Base-by-base conservation (phyloP, 2,113 vertebrate species). In the Crotophaga sulcirostris region DNA sequence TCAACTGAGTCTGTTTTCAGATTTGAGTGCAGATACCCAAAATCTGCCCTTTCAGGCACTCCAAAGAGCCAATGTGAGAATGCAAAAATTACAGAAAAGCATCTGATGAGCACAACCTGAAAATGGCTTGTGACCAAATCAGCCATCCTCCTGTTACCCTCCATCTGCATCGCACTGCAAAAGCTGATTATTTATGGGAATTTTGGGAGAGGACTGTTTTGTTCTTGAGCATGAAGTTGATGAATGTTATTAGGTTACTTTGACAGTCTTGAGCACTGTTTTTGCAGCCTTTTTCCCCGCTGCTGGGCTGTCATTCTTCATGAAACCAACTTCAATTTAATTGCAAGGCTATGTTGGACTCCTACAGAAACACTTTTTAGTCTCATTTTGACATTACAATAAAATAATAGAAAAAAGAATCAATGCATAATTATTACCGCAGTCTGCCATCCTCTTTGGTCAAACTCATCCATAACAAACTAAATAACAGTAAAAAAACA, bases 311-410 rank as follows among this genome's bases (percentile, higher is more conserved):
- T 81, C 68, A 89, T 69, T 88, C n/a, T 58, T 87, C 59, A 94
- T 62, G 76, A 91, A 80, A 80, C 38, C 45, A 80, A 80, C 63
- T 58, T 83, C 86, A 81, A 80, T 74, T 94, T 92, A 77, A 89
- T 66, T 76, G 89, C 47, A 66, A 58, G 21, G 59, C 72, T 89
- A 40, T 0, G 0, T 5, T 23, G 1, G 75, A 56, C 42, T 85
- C 51, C 68, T 77, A 86, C 40, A 69, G 75, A 85, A 92, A 64
- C 1, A 8, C 10, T 54, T 69, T 86, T 60, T 42, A 51, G 64
- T 77, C 59, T 86, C 68, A 76, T 77, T 94, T 80, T 66, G 51
- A 77, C 40, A 23, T 72, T 19, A 81, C 3, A 14, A 54, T 58
- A 86, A 87, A 93, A 91, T 33, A 38, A 69, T 33, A 58, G 59